A percentile compares a stretch with the other conserved stretches of the same genome.
phyloP scores from a whole-genome alignment of 2,113 vertebrate genomes.

The Odocoileus hemionus region DNA sequence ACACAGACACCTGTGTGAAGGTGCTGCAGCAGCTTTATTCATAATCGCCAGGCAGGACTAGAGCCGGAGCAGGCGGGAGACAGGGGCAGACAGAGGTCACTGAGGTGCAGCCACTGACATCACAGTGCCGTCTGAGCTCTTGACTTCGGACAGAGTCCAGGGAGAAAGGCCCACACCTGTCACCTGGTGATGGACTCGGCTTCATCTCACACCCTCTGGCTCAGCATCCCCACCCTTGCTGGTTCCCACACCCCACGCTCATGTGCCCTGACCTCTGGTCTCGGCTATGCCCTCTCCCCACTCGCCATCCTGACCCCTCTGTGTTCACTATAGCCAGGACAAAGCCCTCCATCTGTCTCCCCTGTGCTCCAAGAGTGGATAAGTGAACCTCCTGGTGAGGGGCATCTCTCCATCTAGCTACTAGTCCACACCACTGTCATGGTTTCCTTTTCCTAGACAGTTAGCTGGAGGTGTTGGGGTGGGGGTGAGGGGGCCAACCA shows the following conservation, averaged over 20 bases:
- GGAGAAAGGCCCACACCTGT: not conserved
- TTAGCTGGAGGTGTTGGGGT: not conserved
- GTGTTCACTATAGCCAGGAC: not conserved
- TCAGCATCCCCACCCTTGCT: rapidly evolving
- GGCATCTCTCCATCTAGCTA: not conserved
- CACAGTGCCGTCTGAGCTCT: rapidly evolving
- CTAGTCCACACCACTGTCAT: not conserved
- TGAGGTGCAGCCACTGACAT: not conserved
- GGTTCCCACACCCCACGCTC: not conserved
- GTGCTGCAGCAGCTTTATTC: rapidly evolving
- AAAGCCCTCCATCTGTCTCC: not conserved
- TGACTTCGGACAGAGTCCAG: not conserved
- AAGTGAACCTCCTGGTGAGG: rapidly evolving
- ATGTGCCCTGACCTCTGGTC: not conserved
- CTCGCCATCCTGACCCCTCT: not conserved
- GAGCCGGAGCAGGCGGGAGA: not conserved
- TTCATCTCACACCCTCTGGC: not conserved
- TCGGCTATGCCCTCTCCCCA: not conserved
- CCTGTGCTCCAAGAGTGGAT: not conserved
- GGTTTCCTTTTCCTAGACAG: not conserved
- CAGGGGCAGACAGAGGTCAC: not conserved
- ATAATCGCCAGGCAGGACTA: rapidly evolving
- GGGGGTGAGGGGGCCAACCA: not conserved
- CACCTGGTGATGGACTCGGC: not conserved
- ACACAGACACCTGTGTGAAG: rapidly evolving